Evolutionary conservation across 2,797 vertebrate genomes (phyloP).

Genomic region (Halcyon smyrnensis): DNA sequence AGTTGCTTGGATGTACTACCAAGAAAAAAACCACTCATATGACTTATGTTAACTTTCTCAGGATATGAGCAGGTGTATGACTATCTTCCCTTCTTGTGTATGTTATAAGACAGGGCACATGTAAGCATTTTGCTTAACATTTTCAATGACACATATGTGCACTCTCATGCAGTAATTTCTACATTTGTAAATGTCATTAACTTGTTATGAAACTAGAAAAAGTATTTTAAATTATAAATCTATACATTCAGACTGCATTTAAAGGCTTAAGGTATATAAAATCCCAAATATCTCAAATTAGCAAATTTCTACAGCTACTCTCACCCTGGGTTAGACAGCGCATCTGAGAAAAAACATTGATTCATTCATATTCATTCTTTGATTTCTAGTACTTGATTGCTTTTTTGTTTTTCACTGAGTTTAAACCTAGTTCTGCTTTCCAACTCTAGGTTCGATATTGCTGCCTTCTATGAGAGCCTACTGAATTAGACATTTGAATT

Average conservation of each 20-base stretch:
- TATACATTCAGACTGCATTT: neutral
- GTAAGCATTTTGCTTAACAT: neutral
- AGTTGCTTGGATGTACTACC: neutral
- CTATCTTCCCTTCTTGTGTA: neutral
- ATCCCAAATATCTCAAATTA: neutral
- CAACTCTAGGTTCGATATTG: neutral
- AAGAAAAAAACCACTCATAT: rapidly evolving
- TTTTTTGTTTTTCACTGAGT: neutral
- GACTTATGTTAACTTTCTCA: neutral
- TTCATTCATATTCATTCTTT: neutral
- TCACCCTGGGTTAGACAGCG: neutral
- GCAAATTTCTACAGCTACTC: neutral
- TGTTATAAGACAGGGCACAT: rapidly evolving
- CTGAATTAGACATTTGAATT: neutral
- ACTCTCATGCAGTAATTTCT: neutral
- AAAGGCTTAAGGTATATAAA: neutral
- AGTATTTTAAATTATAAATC: neutral
- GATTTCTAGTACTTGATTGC: neutral
- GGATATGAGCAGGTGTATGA: neutral
- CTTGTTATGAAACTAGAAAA: neutral
- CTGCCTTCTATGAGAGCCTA: neutral
- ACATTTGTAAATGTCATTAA: neutral
- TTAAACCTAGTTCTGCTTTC: neutral
- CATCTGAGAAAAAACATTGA: neutral
- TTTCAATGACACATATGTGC: neutral